phyloP scores from a whole-genome alignment of 35 echinoderm and acorn worm genomes.

The Chiridota heheva region DNA sequence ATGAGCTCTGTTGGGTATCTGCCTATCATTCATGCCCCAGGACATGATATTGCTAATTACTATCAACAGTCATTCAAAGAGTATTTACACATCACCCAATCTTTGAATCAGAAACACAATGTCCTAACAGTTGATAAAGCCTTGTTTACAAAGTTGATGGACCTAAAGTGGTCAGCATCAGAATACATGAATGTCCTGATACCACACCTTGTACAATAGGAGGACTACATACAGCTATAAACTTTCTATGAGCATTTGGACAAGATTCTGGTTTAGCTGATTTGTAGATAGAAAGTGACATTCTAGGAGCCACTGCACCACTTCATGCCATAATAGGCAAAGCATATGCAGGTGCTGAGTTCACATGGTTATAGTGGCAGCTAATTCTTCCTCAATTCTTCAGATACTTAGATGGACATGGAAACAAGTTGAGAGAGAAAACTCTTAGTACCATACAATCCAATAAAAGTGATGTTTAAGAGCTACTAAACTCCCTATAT shows the following conservation, averaged over 20 bases:
- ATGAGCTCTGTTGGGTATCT: too few species aligned
- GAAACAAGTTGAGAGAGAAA: background rate
- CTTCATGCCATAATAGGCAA: constrained; percentile 1
- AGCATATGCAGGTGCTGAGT: background rate
- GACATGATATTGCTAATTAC: too few species aligned
- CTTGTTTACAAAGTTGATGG: constrained; percentile 1
- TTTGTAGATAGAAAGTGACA: background rate
- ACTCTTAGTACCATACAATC: background rate
- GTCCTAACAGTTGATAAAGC: background rate
- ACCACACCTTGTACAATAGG: constrained; percentile 1
- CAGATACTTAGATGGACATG: background rate
- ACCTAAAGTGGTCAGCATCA: background rate
- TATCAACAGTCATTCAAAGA: too few species aligned
- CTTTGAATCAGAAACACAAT: background rate
- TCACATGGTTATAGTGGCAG: background rate
- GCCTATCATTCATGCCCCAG: too few species aligned
- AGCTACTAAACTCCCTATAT: background rate
- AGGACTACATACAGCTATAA: background rate
- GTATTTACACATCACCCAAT: background rate
- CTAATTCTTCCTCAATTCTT: too few species aligned
- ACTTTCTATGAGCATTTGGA: background rate
- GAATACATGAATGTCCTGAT: background rate
- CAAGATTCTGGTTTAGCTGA: background rate
- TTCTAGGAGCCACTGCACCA: background rate
- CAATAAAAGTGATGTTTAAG: background rate